Conservation (phyloP, 1,140 invertebrate genomes). For the Trialeurodes vaporariorum region DNA sequence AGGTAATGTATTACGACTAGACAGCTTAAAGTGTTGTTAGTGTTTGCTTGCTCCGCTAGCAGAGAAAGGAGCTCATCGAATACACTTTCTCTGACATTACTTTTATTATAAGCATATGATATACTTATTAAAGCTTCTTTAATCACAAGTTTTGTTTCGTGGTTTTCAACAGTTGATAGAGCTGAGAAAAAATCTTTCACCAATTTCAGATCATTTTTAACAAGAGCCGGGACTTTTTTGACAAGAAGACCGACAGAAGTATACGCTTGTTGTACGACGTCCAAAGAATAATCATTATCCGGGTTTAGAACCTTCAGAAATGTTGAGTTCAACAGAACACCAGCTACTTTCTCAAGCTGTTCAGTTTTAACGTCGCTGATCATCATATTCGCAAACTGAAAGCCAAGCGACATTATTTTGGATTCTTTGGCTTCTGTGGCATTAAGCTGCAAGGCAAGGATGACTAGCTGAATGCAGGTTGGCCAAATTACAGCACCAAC, state of each 20-base stretch:
- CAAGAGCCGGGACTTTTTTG: conserved; percentile 49
- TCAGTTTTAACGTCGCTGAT: conserved; percentile 45
- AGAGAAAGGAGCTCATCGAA: conserved; percentile 40
- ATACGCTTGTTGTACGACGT: conserved; percentile 53
- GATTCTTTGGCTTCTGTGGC: conserved; percentile 54
- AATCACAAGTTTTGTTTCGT: conserved; percentile 48
- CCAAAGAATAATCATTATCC: conserved; percentile 32
- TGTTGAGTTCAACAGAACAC: conserved; percentile 49
- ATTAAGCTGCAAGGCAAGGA: background rate
- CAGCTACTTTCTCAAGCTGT: conserved; percentile 46
- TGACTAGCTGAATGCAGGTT: conserved; percentile 37
- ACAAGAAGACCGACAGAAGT: conserved; percentile 60
- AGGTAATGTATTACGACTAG: conserved; percentile 73
- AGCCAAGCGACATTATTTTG: conserved; percentile 62
- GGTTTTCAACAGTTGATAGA: conserved; percentile 38
- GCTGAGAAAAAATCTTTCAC: conserved; percentile 53
- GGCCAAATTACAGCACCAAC: conserved; percentile 16
- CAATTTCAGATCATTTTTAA: conserved; percentile 52
- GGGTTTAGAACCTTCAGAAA: conserved; percentile 53
- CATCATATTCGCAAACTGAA: conserved; percentile 71
- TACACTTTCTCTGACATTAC: conserved; percentile 21
- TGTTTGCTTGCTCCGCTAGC: conserved; percentile 47
- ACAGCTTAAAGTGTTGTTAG: conserved; percentile 57
- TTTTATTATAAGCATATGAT: conserved; percentile 45
- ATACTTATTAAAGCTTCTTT: conserved; percentile 57